Base-by-base conservation (phyloP, 2,888 invertebrate genomes). In the Andrena bucephala region DNA sequence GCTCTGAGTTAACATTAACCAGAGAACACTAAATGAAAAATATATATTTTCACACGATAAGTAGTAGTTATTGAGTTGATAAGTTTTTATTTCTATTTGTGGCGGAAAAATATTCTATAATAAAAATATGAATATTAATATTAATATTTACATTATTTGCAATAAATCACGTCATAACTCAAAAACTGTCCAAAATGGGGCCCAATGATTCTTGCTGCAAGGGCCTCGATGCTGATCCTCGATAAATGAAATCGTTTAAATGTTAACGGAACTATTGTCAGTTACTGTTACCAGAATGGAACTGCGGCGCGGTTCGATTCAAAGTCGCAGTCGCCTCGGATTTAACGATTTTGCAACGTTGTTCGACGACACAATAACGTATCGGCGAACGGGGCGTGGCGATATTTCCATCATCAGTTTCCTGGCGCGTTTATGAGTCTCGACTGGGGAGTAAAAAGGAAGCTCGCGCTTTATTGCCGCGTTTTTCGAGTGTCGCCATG, bases 371-470 rank as follows among this genome's bases (percentile, higher is more conserved):
- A 42, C 68, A 24, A 77, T 52, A 66, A 24, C 54, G 42, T 42
- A 60, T 54, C 62, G 36, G n/a, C 29, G 29, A 16, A 5, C 5
- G 6, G 5, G 24, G 24, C 13, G 27, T 8, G 16, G 52, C 74
- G 73, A 75, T 75, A 75, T 74, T 69, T 75, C 69, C 31, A 59
- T 75, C 75, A 33, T 59, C 69, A 57, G 74, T 69, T 59, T n/a
- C 52, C 67, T n/a, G 27, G 24, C 20, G 33, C 69, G 79, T 75
- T 79, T 65, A 69, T 69, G 68, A 69, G 57, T 74, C 65, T 29
- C 50, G 59, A 33, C 13, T 33, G 1, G 2, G 20, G 50, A 8
- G 10, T 24, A 65, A 69, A 79, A 75, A 74, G 31, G 24, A 29
- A 24, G n/a, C 42, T 13, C 50, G 7, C 42, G 24, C 59, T 78